Evolutionary conservation across 2,113 vertebrate genomes (phyloP).

Genomic region (Ovis aries): DNA sequence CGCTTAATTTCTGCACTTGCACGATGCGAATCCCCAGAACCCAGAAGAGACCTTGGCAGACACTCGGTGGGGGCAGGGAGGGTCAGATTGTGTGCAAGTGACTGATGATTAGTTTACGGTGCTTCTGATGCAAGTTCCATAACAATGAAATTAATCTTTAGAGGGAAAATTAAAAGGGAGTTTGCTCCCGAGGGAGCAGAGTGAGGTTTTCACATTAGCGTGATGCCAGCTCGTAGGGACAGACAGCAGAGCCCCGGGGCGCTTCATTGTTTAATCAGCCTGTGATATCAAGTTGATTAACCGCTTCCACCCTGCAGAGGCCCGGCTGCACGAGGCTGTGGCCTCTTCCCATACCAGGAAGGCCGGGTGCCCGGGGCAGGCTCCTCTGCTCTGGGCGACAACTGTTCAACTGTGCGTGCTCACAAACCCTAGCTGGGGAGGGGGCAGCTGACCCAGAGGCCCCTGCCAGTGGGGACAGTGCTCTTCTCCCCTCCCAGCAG

Average conservation of each 20-base stretch:
- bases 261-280: slow-evolving; percentile 87
- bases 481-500: neutral
- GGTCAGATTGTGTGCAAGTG: slow-evolving; percentile 87
- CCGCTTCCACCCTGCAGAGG: slow-evolving; percentile 56
- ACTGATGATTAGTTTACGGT: slow-evolving; percentile 90
- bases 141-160: slow-evolving; percentile 88
- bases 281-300: slow-evolving; percentile 83
- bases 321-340: neutral
- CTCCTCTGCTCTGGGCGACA: accelerated
- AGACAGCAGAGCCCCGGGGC: slow-evolving; percentile 83
- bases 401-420: neutral
- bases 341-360: neutral
- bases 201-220: slow-evolving; percentile 76
- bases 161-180: slow-evolving; percentile 86
- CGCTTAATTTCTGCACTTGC: slow-evolving; percentile 33
- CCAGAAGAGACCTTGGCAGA: slow-evolving; percentile 64
- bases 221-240: slow-evolving; percentile 79
- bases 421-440: neutral
- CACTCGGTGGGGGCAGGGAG: slow-evolving; percentile 72
- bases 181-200: slow-evolving; percentile 83
- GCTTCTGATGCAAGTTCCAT: slow-evolving; percentile 87
- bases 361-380: neutral
- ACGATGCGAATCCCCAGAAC: slow-evolving; percentile 51
- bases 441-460: neutral
- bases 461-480: accelerated